phyloP scores from a whole-genome alignment of 1,140 invertebrate genomes.

The Drosophila santomea region DNA sequence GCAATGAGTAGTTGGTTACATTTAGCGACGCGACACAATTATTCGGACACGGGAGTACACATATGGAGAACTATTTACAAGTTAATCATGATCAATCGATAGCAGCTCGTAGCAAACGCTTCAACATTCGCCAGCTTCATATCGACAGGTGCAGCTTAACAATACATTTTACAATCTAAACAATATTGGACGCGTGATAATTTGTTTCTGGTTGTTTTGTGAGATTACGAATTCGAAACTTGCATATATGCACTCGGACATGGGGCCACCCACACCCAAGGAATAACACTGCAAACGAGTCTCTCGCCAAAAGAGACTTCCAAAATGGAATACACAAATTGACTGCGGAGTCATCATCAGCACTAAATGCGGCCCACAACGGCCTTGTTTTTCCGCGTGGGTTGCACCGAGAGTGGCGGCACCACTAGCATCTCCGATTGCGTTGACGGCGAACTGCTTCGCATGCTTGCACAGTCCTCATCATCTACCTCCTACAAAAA shows the following conservation, averaged over 20 bases:
- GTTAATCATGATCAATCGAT: slow-evolving; percentile 51
- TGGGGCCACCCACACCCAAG: slow-evolving; percentile 14
- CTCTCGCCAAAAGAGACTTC: slow-evolving; percentile 20
- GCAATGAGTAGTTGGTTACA: slow-evolving; percentile 55
- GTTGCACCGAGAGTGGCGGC: slow-evolving; percentile 92
- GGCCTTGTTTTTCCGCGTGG: slow-evolving; percentile 89
- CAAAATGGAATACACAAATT: slow-evolving; percentile 64
- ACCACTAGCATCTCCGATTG: slow-evolving; percentile 88
- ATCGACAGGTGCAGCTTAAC: slow-evolving; percentile 51
- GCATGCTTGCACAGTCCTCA: slow-evolving; percentile 85
- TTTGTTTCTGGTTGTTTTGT: slow-evolving; percentile 43
- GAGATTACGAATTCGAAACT: slow-evolving; percentile 61
- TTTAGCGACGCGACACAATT: slow-evolving; percentile 53
- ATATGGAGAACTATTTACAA: slow-evolving; percentile 65
- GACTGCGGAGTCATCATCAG: slow-evolving; percentile 15
- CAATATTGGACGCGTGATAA: slow-evolving; percentile 57
- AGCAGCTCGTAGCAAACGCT: slow-evolving; percentile 46
- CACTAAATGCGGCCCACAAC: slow-evolving; percentile 67
- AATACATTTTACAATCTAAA: slow-evolving; percentile 55
- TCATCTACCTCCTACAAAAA: slow-evolving; percentile 87
- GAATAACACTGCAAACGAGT: slow-evolving; percentile 38
- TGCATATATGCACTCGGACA: slow-evolving; percentile 18
- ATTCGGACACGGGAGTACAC: slow-evolving; percentile 9
- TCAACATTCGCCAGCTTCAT: slow-evolving; percentile 62
- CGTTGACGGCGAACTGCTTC: slow-evolving; percentile 86